Conservation (phyloP, 2,113 vertebrate genomes). For the Isichthys henryi region DNA sequence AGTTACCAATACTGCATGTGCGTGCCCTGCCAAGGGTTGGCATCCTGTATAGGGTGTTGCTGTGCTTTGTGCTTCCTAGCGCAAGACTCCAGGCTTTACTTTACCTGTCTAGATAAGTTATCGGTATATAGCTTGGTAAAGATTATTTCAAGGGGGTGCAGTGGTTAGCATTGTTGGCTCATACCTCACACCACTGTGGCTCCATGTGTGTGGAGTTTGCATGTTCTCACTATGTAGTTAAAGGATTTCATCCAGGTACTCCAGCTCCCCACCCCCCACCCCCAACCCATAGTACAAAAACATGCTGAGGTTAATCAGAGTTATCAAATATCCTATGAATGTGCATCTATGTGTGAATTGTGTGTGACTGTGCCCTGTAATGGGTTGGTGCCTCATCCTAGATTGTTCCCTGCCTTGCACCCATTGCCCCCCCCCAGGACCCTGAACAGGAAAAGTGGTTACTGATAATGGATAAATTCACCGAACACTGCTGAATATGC, state of each 20-base stretch:
- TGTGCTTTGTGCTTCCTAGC: not conserved
- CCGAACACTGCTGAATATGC: not conserved
- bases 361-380: too few relatives aligned
- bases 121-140: not conserved
- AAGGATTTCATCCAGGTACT: not conserved
- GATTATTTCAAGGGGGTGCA: not conserved
- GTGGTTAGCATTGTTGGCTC: not conserved
- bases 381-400: too few relatives aligned
- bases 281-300: not conserved
- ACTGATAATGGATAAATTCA: too few relatives aligned
- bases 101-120: not conserved
- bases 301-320: not conserved
- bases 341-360: not conserved
- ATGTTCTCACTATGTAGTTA: not conserved
- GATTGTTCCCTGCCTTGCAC: too few relatives aligned
- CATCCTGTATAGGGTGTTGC: not conserved
- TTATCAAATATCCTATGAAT: not conserved
- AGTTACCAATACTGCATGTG: not conserved
- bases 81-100: not conserved
- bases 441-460: not conserved
- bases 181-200: not conserved
- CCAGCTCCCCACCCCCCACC: too few relatives aligned
- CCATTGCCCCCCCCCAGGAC: too few relatives aligned
- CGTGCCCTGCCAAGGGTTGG: not conserved
- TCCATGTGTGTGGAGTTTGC: not conserved